A percentile compares a stretch with the other conserved stretches of the same genome.
Evolutionary conservation across 2,113 vertebrate species (phyloP).

Genomic region (Glareola pratincola): DNA sequence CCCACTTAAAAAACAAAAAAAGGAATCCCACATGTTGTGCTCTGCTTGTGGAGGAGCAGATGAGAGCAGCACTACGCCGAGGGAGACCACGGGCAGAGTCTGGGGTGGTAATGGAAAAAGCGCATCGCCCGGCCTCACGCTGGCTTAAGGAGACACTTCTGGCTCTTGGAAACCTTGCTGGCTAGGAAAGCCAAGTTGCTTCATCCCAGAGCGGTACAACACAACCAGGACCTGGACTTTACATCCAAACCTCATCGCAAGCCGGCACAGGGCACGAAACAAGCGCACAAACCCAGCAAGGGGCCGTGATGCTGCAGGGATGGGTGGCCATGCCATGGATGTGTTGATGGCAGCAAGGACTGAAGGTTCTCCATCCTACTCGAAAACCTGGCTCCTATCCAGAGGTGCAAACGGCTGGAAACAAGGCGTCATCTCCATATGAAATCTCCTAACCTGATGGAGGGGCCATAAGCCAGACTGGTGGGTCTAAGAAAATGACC

Average conservation of each 20-base stretch:
- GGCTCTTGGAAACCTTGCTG: neutral
- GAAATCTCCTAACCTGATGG: neutral
- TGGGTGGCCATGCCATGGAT: fast-evolving
- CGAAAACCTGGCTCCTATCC: neutral
- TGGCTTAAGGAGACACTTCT: neutral
- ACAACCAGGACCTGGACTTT: neutral
- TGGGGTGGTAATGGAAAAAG: slow-evolving; percentile 40
- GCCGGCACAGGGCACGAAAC: neutral
- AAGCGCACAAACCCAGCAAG: fast-evolving
- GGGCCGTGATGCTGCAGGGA: neutral
- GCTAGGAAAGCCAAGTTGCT: neutral
- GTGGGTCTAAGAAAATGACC: neutral
- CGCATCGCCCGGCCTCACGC: neutral
- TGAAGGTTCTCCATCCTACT: neutral
- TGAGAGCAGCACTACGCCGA: neutral
- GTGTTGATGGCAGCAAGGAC: neutral
- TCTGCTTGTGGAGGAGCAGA: neutral
- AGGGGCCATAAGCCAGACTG: neutral
- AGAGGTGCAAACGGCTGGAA: neutral
- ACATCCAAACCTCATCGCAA: neutral
- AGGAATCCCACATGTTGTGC: neutral
- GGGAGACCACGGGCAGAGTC: neutral
- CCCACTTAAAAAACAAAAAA: neutral
- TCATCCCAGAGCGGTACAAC: neutral
- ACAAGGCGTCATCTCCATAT: neutral